A percentile compares a stretch with the other conserved stretches of the same genome.
phyloP scores from a whole-genome alignment of 2,888 invertebrate genomes.

The Lymantria monacha region DNA sequence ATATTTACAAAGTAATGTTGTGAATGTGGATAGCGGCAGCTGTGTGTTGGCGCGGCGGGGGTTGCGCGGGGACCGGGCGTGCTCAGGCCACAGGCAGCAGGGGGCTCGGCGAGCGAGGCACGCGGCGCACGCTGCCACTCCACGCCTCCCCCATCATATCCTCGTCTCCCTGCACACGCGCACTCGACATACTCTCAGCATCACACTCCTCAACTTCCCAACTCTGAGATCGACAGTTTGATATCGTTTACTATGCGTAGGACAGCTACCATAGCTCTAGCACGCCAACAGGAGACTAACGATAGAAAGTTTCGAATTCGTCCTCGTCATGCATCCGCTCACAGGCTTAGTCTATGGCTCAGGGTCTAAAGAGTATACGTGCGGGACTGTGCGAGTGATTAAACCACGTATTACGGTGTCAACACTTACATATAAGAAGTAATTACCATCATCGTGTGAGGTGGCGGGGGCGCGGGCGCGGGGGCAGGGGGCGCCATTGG shows the following conservation, averaged over 20 bases:
- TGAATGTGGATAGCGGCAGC: conserved; percentile 37
- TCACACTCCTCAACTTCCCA: conserved; percentile 80
- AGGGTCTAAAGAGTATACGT: conserved; percentile 49
- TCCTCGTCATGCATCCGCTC: conserved; percentile 57
- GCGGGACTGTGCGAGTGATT: conserved; percentile 75
- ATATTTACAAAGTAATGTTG: conserved; percentile 40
- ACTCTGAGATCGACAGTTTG: conserved; percentile 79
- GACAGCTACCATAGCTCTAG: conserved; percentile 52
- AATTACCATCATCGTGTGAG: conserved; percentile 83
- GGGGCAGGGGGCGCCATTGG: conserved; percentile 63
- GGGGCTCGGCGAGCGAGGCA: conserved; percentile 71
- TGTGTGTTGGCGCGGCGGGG: conserved; percentile 27
- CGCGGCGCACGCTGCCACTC: conserved; percentile 71
- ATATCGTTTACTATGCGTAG: conserved; percentile 68
- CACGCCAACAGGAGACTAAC: conserved; percentile 41
- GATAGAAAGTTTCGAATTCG: conserved; percentile 30
- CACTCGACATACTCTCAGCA: conserved; percentile 82
- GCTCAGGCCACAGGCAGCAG: conserved; percentile 71
- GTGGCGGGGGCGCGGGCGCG: conserved; percentile 65
- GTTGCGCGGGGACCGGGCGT: conserved; percentile 19
- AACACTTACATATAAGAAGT: conserved; percentile 83
- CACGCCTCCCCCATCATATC: conserved; percentile 83
- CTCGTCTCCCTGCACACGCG: conserved; percentile 84
- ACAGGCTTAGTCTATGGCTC: conserved; percentile 41
- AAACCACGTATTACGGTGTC: conserved; percentile 81